These are phyloP conservation scores for Sylvia atricapilla DNA, from an alignment of 2,113 vertebrate genomes.

Conservation along the genomic window DNA sequence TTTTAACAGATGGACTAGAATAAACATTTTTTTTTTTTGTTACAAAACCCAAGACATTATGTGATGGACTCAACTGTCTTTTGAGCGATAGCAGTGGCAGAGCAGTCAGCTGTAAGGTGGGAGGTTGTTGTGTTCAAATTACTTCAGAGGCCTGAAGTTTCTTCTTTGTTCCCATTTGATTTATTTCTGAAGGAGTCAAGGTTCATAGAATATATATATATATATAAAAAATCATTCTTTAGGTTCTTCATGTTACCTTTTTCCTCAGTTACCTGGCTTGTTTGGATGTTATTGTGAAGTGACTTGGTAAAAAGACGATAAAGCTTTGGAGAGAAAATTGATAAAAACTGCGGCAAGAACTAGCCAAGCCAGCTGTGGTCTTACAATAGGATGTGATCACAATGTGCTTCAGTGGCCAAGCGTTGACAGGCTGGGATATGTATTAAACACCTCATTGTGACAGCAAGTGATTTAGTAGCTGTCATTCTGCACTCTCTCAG, in stretches of 20 bases:
- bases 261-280: neutral
- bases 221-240: neutral
- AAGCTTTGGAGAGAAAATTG: neutral
- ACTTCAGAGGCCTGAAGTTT: neutral
- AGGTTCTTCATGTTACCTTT: neutral
- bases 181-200: neutral
- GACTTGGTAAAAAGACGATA: neutral
- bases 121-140: neutral
- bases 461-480: neutral
- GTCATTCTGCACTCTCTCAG: neutral
- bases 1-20: too few relatives aligned
- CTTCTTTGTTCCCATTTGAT: neutral
- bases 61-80: neutral
- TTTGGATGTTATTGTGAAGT: neutral
- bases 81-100: neutral
- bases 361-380: neutral
- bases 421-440: neutral
- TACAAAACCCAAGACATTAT: neutral
- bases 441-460: neutral
- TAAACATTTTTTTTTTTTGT: too few relatives aligned
- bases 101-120: neutral
- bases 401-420: neutral
- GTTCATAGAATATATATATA: neutral
- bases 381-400: neutral
- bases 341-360: neutral